A percentile compares a stretch with the other conserved stretches of the same genome.
Evolutionary conservation across 2,113 vertebrate species (phyloP).

Genomic region (Malaclemys terrapin): DNA sequence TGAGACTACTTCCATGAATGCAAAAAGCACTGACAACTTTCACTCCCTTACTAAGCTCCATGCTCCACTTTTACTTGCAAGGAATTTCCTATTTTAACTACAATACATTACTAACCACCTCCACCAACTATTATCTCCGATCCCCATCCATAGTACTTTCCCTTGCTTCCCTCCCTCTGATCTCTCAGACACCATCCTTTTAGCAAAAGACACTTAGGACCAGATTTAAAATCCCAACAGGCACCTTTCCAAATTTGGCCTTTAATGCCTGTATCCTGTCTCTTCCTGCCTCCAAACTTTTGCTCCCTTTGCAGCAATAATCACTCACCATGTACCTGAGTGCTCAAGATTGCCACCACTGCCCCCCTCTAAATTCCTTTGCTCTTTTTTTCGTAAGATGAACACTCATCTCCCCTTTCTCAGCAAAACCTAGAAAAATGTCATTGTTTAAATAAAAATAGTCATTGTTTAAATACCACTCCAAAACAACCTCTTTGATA

Average conservation of each 20-base stretch:
- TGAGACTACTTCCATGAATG: neutral
- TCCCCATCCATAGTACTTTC: neutral
- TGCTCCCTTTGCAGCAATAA: fast-evolving
- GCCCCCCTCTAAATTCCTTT: neutral
- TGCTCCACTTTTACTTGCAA: neutral
- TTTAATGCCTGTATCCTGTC: neutral
- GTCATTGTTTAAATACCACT: neutral
- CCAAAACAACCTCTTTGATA: neutral
- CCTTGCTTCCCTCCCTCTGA: neutral
- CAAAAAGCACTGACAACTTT: neutral
- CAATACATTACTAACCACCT: neutral
- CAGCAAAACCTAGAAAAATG: neutral
- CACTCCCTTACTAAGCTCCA: neutral
- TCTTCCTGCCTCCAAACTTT: neutral
- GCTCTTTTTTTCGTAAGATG: neutral
- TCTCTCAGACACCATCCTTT: neutral
- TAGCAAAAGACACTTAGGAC: neutral
- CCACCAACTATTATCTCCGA: neutral
- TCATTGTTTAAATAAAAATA: neutral
- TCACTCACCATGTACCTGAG: fast-evolving
- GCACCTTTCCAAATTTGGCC: neutral
- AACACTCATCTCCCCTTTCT: neutral
- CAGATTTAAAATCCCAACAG: neutral
- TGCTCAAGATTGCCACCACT: fast-evolving
- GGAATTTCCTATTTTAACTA: neutral